A percentile compares a stretch with the other conserved stretches of the same genome.
Conservation (phyloP, 2,888 invertebrate genomes). For the Drosophila siamana region DNA sequence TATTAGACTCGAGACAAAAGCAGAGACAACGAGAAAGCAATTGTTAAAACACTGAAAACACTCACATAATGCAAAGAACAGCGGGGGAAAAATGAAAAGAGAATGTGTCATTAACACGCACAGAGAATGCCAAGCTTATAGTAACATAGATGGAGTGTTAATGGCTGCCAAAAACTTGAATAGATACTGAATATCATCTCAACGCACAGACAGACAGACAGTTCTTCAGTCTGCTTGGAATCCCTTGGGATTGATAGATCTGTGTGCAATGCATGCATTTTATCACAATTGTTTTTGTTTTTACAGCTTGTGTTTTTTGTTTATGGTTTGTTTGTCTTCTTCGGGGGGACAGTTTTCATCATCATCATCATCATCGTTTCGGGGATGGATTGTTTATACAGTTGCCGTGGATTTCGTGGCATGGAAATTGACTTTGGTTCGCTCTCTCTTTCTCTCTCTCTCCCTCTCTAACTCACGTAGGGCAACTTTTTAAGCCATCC, state of each 20-base stretch:
- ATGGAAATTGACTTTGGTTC: conserved; percentile 65
- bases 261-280: conserved; percentile 28
- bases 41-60: conserved; percentile 63
- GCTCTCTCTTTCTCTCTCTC: too few species aligned
- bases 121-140: conserved; percentile 33
- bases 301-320: conserved; percentile 66
- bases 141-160: conserved; percentile 1
- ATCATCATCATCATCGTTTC: conserved; percentile 27
- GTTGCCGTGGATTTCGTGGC: conserved; percentile 49
- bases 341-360: conserved; percentile 54
- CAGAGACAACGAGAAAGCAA: conserved; percentile 57
- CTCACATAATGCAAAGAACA: too few species aligned
- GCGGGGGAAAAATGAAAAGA: too few species aligned
- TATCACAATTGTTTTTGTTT: conserved; percentile 57
- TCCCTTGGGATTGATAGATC: conserved; percentile 41
- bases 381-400: conserved; percentile 59
- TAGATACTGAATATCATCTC: conserved; percentile 23
- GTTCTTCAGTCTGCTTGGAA: neutral
- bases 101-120: conserved; percentile 65
- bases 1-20: conserved; percentile 3
- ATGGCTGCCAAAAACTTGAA: conserved; percentile 21
- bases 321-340: conserved; percentile 59
- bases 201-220: too few species aligned
- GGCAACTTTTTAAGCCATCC: conserved; percentile 74
- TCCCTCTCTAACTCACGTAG: conserved; percentile 67